These are phyloP conservation scores for Luffia ferchaultella DNA, from an alignment of 2,888 invertebrate genomes.

Conservation along the genomic window DNA sequence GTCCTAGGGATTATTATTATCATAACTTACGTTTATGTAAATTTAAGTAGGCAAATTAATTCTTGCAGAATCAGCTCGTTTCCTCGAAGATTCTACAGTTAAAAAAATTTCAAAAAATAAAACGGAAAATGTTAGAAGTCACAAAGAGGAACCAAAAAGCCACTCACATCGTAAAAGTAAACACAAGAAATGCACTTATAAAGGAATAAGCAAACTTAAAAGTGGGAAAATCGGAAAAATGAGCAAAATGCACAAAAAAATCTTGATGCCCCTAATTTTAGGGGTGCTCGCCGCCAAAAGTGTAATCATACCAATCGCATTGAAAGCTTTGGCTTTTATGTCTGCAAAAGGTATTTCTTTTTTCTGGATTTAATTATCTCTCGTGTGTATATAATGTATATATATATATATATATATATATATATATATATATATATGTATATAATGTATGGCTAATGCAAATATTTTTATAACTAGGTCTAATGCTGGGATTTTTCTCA, in stretches of 20 bases:
- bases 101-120: slow-evolving; percentile 14
- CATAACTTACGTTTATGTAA: too few species aligned
- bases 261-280: slow-evolving; percentile 67
- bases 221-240: slow-evolving; percentile 7
- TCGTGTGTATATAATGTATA: too few species aligned
- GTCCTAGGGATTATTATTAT: too few species aligned
- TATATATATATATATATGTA: too few species aligned
- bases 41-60: too few species aligned
- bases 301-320: slow-evolving; percentile 70
- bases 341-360: slow-evolving; percentile 61
- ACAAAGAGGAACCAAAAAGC: background rate
- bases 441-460: too few species aligned
- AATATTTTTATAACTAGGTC: slow-evolving; percentile 26
- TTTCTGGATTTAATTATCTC: too few species aligned
- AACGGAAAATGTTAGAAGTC: too few species aligned
- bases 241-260: slow-evolving; percentile 54
- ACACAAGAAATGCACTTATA: slow-evolving; percentile 40
- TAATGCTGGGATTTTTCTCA: slow-evolving; percentile 52
- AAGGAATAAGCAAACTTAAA: slow-evolving; percentile 29
- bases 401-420: too few species aligned
- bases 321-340: slow-evolving; percentile 74
- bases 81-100: slow-evolving; percentile 12
- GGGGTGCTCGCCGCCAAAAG: slow-evolving; percentile 72
- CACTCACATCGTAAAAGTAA: background rate
- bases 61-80: too few species aligned